Conservation (phyloP, 1,140 invertebrate species). For the Drosophila burlai region DNA sequence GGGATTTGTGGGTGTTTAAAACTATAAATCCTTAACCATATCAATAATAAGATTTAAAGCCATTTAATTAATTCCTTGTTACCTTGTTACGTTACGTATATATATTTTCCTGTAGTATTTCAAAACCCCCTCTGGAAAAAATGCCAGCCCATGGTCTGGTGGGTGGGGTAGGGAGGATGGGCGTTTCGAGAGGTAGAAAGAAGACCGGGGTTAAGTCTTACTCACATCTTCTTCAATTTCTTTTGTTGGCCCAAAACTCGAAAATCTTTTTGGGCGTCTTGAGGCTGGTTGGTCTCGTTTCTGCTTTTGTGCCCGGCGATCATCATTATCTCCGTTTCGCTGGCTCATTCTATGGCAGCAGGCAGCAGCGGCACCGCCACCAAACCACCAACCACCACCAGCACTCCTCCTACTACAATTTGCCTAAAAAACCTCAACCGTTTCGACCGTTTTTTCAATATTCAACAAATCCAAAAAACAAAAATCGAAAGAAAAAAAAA, state of each 20-base stretch:
- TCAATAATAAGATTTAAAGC: background rate
- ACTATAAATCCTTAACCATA: background rate
- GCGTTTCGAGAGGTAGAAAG: constrained; percentile 1
- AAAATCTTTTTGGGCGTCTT: constrained; percentile 67
- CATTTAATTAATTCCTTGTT: background rate
- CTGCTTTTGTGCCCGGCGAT: constrained; percentile 68
- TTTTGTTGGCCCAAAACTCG: constrained; percentile 59
- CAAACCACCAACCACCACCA: constrained; percentile 20
- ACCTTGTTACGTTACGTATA: too few species aligned
- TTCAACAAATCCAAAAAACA: constrained; percentile 63
- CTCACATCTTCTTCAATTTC: constrained; percentile 47
- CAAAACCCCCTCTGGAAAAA: background rate
- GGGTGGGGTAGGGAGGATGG: constrained; percentile 12
- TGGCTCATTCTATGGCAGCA: constrained; percentile 77
- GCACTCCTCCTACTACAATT: constrained; percentile 79
- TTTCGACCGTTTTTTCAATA: constrained; percentile 83
- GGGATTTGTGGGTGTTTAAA: background rate
- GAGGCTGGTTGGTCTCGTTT: constrained; percentile 52
- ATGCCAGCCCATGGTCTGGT: constrained; percentile 8
- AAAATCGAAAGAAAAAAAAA: constrained; percentile 25
- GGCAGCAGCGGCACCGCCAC: constrained; percentile 39
- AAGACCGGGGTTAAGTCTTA: constrained; percentile 17
- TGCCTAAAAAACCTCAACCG: constrained; percentile 81
- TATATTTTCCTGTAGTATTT: background rate
- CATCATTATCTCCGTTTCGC: constrained; percentile 81